These are phyloP conservation scores for Pelodytes ibericus DNA, from an alignment of 2,797 vertebrate species.

Conservation along the genomic window DNA sequence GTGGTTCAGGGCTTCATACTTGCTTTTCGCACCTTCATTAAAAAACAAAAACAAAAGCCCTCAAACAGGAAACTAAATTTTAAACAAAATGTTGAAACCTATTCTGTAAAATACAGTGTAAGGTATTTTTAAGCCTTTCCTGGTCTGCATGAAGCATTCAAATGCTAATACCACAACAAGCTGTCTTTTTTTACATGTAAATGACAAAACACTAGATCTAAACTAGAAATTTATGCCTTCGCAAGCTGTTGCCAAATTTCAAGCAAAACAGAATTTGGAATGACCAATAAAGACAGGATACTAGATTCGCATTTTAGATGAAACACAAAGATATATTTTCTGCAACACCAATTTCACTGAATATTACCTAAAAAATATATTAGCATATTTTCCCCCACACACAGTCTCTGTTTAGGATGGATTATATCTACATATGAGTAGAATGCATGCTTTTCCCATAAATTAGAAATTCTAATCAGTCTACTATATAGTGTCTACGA, in stretches of 20 bases:
- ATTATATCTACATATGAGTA: slow-evolving; percentile 52
- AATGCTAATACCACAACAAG: slow-evolving; percentile 44
- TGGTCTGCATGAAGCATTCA: slow-evolving; percentile 28
- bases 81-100: slow-evolving; percentile 38
- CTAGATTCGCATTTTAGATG: slow-evolving; percentile 11
- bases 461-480: slow-evolving; percentile 57
- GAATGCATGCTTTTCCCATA: slow-evolving; percentile 52
- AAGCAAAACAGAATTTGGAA: slow-evolving; percentile 37
- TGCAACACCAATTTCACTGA: slow-evolving; percentile 14
- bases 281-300: slow-evolving; percentile 27
- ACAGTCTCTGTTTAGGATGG: slow-evolving; percentile 22
- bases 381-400: slow-evolving; percentile 45
- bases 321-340: slow-evolving; percentile 12
- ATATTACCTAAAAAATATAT: slow-evolving; percentile 34
- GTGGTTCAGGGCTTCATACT: slow-evolving; percentile 10
- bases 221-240: slow-evolving; percentile 25
- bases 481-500: slow-evolving; percentile 46
- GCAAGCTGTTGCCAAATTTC: slow-evolving; percentile 41
- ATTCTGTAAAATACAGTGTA: slow-evolving; percentile 45
- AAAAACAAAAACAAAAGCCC: slow-evolving; percentile 36
- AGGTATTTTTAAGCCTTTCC: slow-evolving; percentile 19
- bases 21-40: slow-evolving; percentile 42
- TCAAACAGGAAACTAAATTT: slow-evolving; percentile 45
- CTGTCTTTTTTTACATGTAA: slow-evolving; percentile 46
- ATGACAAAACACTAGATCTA: slow-evolving; percentile 14